A percentile compares a stretch with the other conserved stretches of the same genome.
phyloP scores from a whole-genome alignment of 2,888 invertebrate genomes.

The Lutraria lutraria region DNA sequence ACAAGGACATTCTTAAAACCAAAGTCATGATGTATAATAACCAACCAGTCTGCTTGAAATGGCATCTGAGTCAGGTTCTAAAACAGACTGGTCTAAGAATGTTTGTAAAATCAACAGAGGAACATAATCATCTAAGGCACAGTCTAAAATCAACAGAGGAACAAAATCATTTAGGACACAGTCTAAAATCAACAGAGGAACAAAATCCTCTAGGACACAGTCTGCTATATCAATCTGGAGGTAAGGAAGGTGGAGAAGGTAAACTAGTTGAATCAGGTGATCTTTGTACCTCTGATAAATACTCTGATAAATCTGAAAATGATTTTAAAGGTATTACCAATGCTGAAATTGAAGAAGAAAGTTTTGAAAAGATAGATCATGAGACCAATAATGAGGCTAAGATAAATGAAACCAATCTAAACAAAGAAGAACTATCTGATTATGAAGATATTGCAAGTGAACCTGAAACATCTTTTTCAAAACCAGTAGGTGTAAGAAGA shows the following conservation, averaged over 20 bases:
- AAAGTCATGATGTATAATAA: slow-evolving; percentile 31
- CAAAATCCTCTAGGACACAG: neutral
- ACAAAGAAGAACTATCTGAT: neutral
- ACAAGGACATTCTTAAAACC: slow-evolving; percentile 59
- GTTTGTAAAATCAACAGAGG: neutral
- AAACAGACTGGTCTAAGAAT: slow-evolving; percentile 68
- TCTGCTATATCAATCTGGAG: neutral
- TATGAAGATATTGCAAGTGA: neutral
- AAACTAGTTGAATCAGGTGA: neutral
- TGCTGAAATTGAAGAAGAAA: neutral
- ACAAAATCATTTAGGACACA: neutral
- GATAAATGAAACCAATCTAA: neutral
- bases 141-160: neutral
- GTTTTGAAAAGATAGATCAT: neutral
- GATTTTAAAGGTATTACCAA: neutral
- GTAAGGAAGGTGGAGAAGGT: neutral
- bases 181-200: neutral
- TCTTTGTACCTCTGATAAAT: neutral
- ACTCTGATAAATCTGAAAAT: neutral
- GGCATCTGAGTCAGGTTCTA: slow-evolving; percentile 60
- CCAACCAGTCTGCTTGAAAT: slow-evolving; percentile 49
- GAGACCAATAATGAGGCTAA: neutral
- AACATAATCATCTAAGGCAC: neutral
- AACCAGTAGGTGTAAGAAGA: slow-evolving; percentile 17
- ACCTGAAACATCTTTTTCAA: neutral